These are phyloP conservation scores for Jordanella pulchra DNA, from an alignment of 2,797 vertebrate genomes.

Conservation along the genomic window DNA sequence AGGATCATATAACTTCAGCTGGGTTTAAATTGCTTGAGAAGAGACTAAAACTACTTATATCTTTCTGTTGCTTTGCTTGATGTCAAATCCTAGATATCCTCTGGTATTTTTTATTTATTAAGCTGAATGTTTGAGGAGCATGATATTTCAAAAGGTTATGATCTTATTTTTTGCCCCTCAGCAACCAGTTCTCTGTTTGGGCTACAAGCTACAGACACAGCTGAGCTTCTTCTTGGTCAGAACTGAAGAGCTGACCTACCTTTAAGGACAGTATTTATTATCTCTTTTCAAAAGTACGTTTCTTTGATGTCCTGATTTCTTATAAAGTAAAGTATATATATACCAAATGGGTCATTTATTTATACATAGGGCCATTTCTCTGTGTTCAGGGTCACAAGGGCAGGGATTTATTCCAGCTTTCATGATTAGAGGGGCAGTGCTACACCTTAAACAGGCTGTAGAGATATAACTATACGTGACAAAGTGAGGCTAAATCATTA, in stretches of 20 bases:
- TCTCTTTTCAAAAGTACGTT: background rate
- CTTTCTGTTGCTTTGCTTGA: background rate
- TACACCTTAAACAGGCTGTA: background rate
- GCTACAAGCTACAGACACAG: constrained; percentile 25
- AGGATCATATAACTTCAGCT: constrained; percentile 49
- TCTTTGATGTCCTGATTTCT: background rate
- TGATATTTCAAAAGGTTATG: constrained; percentile 64
- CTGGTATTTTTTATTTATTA: background rate
- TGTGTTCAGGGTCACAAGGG: background rate
- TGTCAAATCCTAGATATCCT: background rate
- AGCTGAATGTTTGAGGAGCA: constrained; percentile 15
- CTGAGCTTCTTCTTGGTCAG: constrained; percentile 22
- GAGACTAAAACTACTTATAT: background rate
- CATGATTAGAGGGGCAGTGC: background rate
- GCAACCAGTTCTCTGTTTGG: constrained; percentile 50
- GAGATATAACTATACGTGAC: background rate
- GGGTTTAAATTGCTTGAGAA: constrained; percentile 20
- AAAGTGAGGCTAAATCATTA: background rate
- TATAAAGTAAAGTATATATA: background rate
- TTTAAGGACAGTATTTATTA: background rate
- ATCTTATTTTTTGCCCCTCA: constrained; percentile 49
- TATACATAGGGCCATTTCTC: background rate
- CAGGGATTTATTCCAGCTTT: background rate
- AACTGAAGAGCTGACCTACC: constrained; percentile 17
- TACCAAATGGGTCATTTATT: background rate